Evolutionary conservation across 2,797 vertebrate species (phyloP).

Genomic region (Artibeus jamaicensis): DNA sequence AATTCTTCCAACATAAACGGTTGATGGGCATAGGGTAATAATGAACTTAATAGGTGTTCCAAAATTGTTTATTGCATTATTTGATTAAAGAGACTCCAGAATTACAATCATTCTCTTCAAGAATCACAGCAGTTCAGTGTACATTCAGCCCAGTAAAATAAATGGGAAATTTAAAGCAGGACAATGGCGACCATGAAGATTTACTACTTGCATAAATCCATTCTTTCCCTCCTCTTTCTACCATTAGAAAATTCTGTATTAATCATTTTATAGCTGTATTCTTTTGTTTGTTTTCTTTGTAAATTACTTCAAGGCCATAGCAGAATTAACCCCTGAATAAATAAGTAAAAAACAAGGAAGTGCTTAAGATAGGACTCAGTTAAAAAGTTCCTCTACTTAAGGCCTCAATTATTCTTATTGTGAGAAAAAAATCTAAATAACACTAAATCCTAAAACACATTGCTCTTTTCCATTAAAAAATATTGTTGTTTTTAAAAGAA

Average conservation of each 20-base stretch:
- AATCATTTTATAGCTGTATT: neutral
- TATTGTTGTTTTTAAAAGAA: neutral
- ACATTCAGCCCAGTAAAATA: neutral
- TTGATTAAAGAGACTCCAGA: neutral
- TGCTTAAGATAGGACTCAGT: neutral
- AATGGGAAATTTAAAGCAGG: neutral
- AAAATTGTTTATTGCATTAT: neutral
- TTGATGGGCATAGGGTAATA: neutral
- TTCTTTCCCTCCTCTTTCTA: neutral
- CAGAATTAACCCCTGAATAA: neutral
- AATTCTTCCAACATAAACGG: neutral
- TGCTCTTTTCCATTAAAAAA: slow-evolving; percentile 4
- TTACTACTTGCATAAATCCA: neutral
- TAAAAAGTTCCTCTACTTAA: neutral
- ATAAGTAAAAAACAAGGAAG: neutral
- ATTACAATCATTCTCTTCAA: neutral
- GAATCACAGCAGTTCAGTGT: neutral
- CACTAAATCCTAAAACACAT: neutral
- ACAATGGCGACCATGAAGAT: neutral
- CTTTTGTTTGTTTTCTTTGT: neutral
- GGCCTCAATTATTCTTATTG: neutral
- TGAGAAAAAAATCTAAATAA: slow-evolving; percentile 3
- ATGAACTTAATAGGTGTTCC: neutral
- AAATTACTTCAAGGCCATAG: neutral
- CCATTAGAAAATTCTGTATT: neutral